Evolutionary conservation across 2,113 vertebrate species (phyloP).

Genomic region (Poicephalus meyeri): DNA sequence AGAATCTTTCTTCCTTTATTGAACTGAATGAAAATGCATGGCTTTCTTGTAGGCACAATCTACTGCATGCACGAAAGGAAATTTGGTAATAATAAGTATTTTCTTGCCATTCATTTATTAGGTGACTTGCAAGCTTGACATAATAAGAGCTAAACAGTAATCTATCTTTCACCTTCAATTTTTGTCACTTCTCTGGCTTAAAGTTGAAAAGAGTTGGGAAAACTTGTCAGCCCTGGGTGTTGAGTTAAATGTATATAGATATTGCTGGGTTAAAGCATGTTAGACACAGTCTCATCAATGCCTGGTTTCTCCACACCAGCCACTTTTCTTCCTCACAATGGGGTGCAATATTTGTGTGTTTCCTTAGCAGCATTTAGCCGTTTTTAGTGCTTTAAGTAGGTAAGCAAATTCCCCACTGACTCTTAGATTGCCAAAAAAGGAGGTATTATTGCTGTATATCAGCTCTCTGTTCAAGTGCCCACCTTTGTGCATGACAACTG

Average conservation of each 20-base stretch:
- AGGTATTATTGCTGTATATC: background rate
- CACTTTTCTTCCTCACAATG: background rate
- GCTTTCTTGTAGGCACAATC: background rate
- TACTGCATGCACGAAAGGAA: background rate
- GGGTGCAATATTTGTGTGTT: background rate
- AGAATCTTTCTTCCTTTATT: background rate
- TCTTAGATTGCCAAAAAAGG: background rate
- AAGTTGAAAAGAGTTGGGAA: background rate
- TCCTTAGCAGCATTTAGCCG: background rate
- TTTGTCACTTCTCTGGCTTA: background rate
- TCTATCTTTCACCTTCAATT: background rate
- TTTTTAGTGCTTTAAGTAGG: background rate
- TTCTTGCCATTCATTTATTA: background rate
- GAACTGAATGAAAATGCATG: rapidly evolving
- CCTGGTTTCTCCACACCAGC: background rate
- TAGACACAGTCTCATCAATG: background rate
- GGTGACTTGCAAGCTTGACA: background rate
- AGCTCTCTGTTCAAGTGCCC: background rate
- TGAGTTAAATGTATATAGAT: background rate
- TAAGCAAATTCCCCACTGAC: background rate
- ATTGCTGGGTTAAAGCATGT: background rate
- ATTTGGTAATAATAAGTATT: background rate
- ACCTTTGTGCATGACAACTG: background rate
- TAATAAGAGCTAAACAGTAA: background rate
- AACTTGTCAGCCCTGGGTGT: background rate